These are phyloP conservation scores for Paralichthys olivaceus DNA, from an alignment of 2,113 vertebrate genomes.

Conservation along the genomic window DNA sequence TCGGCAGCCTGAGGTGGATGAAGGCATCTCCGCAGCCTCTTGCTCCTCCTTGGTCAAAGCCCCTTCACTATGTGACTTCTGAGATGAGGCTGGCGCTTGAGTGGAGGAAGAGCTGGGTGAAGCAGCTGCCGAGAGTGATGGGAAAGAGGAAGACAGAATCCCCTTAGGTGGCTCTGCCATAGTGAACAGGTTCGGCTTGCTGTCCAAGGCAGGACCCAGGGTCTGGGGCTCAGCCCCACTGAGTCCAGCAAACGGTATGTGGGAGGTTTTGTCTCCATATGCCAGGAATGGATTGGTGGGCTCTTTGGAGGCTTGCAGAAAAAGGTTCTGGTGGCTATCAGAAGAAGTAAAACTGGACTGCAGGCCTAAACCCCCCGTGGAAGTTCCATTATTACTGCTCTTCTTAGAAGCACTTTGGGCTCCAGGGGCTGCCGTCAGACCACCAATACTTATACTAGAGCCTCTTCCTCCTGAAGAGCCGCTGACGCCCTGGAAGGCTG, in stretches of 20 bases:
- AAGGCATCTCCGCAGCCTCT: slow-evolving; percentile 84
- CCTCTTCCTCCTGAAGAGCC: slow-evolving; percentile 63
- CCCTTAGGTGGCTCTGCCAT: slow-evolving; percentile 92
- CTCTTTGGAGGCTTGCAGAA: slow-evolving; percentile 94
- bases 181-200: slow-evolving; percentile 89
- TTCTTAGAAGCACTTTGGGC: slow-evolving; percentile 60
- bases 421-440: slow-evolving; percentile 54
- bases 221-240: slow-evolving; percentile 79
- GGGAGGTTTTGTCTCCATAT: slow-evolving; percentile 89
- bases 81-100: slow-evolving; percentile 79
- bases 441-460: slow-evolving; percentile 53
- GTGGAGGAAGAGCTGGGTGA: slow-evolving; percentile 83
- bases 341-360: slow-evolving; percentile 76
- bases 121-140: slow-evolving; percentile 75
- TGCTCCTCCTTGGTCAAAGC: slow-evolving; percentile 86
- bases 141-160: slow-evolving; percentile 84
- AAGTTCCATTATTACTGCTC: slow-evolving; percentile 65
- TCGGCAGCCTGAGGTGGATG: slow-evolving; percentile 86
- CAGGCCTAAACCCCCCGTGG: slow-evolving; percentile 66
- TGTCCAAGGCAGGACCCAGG: slow-evolving; percentile 79
- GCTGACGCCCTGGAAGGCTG: slow-evolving; percentile 86
- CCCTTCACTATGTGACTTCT: slow-evolving; percentile 78
- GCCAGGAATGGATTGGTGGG: slow-evolving; percentile 94
- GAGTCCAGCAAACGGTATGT: slow-evolving; percentile 90
- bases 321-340: slow-evolving; percentile 95